Base-by-base conservation (phyloP, 2,888 invertebrate genomes). In the Calliphora vomitoria region DNA sequence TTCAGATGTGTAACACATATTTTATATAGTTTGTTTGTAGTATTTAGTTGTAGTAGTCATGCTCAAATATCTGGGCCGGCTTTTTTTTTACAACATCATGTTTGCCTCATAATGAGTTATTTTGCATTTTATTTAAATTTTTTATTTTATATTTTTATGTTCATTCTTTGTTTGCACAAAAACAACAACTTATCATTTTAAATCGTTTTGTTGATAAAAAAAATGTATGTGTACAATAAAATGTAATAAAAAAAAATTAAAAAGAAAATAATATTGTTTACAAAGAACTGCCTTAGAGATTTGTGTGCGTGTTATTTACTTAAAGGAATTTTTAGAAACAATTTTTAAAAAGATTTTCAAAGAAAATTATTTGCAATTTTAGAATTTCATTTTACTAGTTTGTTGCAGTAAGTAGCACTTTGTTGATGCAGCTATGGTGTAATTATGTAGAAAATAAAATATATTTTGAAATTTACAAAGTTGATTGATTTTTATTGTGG, bases 221-320 rank as follows among this genome's bases (percentile, higher is more conserved):
- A 35, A 4, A 35, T 35, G 6, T 35, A 6, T 35, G 6, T 35
- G 35, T 5, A 35, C 35, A 35, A 35, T 35, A 53, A 71, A 53
- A 66, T 31, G 25, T 41, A 44, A 78, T 44, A 55, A 76, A 64
- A 55, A 76, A 53, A 55, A 55, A 1, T 55, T 20, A 66, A 8
- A 55, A 55, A 10, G 13, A 44, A 80, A 25, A 31, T 18, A 38
- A 11, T 50, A 31, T 53, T 72, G 62, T 20, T 72, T 72, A 35
- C 44, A 64, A 58, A 66, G 68, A 50, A 75, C 75, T 60, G 72
- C n/a, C 47, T 58, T 60, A 60, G 31, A 82, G 50, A 82, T 75
- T 25, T 66, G 18, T 41, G n/a, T 41, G 25, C 18, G 60, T 68
- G 11, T 60, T 47, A 41, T 68, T 60, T 68, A 68, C 31, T 68